Evolutionary conservation across 2,888 invertebrate genomes (phyloP).

Genomic region (Parnassius glacialis): DNA sequence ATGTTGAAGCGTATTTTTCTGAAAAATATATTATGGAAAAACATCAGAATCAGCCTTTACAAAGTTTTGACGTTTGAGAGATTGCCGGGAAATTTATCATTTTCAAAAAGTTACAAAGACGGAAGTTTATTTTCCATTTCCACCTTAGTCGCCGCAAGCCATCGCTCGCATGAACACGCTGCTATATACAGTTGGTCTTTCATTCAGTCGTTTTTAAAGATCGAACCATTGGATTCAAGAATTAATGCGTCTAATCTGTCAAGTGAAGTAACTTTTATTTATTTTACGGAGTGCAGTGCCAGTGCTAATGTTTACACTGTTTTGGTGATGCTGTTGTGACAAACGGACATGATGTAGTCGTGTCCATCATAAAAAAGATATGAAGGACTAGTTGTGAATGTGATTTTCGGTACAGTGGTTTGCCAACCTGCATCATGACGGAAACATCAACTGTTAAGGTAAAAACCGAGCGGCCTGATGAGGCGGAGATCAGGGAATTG

Average conservation of each 20-base stretch:
- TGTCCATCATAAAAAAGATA: conserved; percentile 18
- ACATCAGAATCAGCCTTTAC: conserved; percentile 5
- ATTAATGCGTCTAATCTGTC: conserved; percentile 28
- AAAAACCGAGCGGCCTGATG: conserved; percentile 89
- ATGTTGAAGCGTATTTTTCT: conserved; percentile 46
- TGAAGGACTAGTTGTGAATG: conserved; percentile 4
- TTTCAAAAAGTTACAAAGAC: conserved; percentile 54
- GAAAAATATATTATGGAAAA: conserved; percentile 26
- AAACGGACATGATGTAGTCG: conserved; percentile 65
- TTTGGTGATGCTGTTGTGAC: conserved; percentile 51
- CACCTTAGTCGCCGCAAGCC: conserved; percentile 24
- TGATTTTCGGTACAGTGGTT: neutral
- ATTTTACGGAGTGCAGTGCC: conserved; percentile 49
- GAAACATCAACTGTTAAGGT: conserved; percentile 71
- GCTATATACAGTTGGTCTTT: conserved; percentile 27
- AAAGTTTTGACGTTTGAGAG: conserved; percentile 14
- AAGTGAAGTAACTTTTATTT: conserved; percentile 41
- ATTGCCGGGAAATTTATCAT: conserved; percentile 50
- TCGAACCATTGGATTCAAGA: conserved; percentile 4
- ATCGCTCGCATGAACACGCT: conserved; percentile 48
- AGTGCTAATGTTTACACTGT: conserved; percentile 59
- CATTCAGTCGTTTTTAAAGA: conserved; percentile 11
- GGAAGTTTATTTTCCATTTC: conserved; percentile 54
- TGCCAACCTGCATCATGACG: conserved; percentile 51
- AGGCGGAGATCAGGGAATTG: conserved; percentile 92